Percentiles rank a stretch among this genome's conserved stretches.
phyloP scores from a whole-genome alignment of 2,888 invertebrate genomes.

The Didymodactylos carnosus region DNA sequence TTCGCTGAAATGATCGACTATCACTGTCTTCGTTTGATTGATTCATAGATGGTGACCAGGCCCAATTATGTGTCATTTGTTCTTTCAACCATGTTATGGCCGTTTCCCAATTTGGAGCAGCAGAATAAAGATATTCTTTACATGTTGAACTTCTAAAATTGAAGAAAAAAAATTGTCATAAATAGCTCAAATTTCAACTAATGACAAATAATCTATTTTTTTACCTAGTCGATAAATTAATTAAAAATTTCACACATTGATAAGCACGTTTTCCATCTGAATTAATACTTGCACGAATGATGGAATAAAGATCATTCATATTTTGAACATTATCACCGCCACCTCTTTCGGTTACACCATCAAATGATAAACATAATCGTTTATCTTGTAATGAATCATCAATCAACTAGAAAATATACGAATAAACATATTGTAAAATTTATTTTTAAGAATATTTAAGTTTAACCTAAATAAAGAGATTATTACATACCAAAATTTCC shows the following conservation, averaged over 20 bases:
- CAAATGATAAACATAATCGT: background rate
- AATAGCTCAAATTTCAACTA: background rate
- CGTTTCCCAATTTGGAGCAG: constrained; percentile 36
- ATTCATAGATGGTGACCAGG: constrained; percentile 19
- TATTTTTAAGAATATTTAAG: background rate
- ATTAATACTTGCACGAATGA: constrained; percentile 30
- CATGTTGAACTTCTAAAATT: constrained; percentile 21
- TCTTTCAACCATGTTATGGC: constrained; percentile 38
- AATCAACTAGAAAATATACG: background rate
- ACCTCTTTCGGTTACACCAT: background rate
- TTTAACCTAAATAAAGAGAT: background rate
- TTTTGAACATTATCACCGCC: background rate
- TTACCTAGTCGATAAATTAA: constrained; percentile 32
- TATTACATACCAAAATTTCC: constrained; percentile 29
- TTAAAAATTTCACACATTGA: constrained; percentile 38
- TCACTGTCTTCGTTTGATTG: constrained; percentile 36
- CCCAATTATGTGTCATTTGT: constrained; percentile 26
- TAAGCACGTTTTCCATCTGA: constrained; percentile 36
- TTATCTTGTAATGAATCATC: background rate
- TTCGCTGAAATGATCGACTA: constrained; percentile 36
- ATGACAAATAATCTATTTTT: constrained; percentile 1
- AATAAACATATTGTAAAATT: background rate
- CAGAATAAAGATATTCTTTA: constrained; percentile 12
- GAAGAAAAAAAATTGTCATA: constrained; percentile 31
- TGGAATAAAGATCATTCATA: constrained; percentile 17